phyloP scores from a whole-genome alignment of 37 sponge, comb jelly and placozoan species.

The Chondrosia reniformis region DNA sequence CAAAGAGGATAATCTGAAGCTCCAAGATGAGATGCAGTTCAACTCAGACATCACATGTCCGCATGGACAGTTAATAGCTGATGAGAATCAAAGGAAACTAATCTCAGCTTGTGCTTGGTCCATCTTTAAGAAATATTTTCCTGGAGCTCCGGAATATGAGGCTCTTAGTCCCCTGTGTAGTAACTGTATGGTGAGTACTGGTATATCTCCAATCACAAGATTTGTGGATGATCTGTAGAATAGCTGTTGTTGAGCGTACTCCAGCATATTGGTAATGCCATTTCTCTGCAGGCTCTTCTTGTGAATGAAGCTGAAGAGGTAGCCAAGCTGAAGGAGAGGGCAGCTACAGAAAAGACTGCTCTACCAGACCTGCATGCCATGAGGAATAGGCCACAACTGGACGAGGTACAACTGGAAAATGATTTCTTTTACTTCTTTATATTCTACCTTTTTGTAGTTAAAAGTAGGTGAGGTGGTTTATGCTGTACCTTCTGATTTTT shows the following conservation, averaged over 20 bases:
- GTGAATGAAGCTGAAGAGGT: background rate
- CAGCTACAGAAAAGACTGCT: background rate
- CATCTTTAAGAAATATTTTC: constrained; percentile 6
- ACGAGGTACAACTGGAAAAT: background rate
- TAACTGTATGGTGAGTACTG: background rate
- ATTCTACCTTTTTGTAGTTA: background rate
- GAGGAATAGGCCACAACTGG: background rate
- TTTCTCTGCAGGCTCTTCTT: background rate
- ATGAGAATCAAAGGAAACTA: background rate
- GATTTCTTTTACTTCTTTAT: background rate
- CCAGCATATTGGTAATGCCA: background rate
- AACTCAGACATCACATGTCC: no score
- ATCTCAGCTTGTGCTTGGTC: constrained; percentile 10
- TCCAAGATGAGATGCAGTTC: no score
- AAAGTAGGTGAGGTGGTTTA: background rate
- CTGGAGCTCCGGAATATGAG: background rate
- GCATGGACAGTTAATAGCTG: background rate
- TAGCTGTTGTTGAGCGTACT: background rate
- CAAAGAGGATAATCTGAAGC: no score
- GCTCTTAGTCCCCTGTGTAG: background rate
- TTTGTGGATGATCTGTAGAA: no score
- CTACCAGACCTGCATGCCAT: background rate
- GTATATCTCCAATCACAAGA: no score
- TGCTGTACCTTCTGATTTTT: background rate
- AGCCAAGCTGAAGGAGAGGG: constrained; percentile 4